phyloP scores from a whole-genome alignment of 2,888 invertebrate species.

The Athrips mouffetella region DNA sequence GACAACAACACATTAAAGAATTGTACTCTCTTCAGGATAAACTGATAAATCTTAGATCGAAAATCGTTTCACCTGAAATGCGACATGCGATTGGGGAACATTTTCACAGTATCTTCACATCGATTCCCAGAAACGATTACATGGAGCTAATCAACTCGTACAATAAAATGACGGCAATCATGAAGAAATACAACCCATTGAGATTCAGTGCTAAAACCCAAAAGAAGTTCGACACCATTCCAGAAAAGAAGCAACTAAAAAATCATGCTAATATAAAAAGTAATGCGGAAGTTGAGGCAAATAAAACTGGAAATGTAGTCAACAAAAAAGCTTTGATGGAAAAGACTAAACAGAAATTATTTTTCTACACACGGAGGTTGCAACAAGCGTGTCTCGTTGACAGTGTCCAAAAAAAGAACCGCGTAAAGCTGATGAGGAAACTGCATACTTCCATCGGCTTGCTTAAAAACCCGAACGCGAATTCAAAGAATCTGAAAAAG shows the following conservation, averaged over 20 bases:
- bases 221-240: constrained; percentile 35
- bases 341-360: constrained; percentile 32
- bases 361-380: constrained; percentile 42
- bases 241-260: constrained; percentile 26
- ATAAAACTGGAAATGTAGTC: neutral
- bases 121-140: constrained; percentile 60
- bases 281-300: constrained; percentile 1
- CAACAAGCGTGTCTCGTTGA: constrained; percentile 34
- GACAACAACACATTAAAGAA: constrained; percentile 62
- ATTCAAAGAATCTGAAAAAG: constrained; percentile 50
- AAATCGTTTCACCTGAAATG: constrained; percentile 50
- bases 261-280: constrained; percentile 5
- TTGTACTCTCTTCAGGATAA: constrained; percentile 53
- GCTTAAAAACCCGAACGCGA: constrained; percentile 35
- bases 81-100: constrained; percentile 73
- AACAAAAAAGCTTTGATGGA: neutral
- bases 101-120: constrained; percentile 72
- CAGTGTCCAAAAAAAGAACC: constrained; percentile 39
- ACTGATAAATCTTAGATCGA: constrained; percentile 46
- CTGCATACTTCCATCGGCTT: constrained; percentile 42
- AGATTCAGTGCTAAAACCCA: constrained; percentile 25
- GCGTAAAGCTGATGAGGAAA: constrained; percentile 37
- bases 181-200: constrained; percentile 28
- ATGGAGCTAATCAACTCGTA: constrained; percentile 51
- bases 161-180: constrained; percentile 24